These are phyloP conservation scores for Seira ritae DNA, from an alignment of 2,888 invertebrate genomes.

Conservation along the genomic window DNA sequence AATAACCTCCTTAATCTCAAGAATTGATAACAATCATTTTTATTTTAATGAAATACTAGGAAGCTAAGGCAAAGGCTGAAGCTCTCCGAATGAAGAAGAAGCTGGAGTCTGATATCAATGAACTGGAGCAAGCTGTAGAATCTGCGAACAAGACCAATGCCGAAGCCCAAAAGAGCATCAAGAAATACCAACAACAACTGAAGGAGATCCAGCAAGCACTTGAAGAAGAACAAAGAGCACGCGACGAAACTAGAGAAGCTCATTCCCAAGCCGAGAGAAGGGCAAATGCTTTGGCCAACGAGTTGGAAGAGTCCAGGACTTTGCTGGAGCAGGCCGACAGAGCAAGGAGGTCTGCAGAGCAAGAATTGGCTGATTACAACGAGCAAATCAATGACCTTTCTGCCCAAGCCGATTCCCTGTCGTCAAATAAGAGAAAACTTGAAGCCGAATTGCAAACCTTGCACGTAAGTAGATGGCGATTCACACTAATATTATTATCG, in stretches of 20 bases:
- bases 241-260: conserved; percentile 94
- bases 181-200: conserved; percentile 83
- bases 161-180: conserved; percentile 79
- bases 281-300: conserved; percentile 97
- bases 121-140: conserved; percentile 98
- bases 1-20: too few species aligned
- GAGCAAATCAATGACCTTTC: conserved; percentile 96
- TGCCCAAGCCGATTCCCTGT: conserved; percentile 64
- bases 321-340: conserved; percentile 99
- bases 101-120: conserved; percentile 99
- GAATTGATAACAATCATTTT: too few species aligned
- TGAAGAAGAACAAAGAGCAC: conserved; percentile 98
- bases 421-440: conserved; percentile 89
- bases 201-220: conserved; percentile 97
- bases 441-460: conserved; percentile 88
- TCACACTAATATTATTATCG: too few species aligned
- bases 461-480: too few species aligned
- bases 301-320: conserved; percentile 98
- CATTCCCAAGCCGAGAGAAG: conserved; percentile 96
- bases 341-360: conserved; percentile 97
- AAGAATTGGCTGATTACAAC: conserved; percentile 97
- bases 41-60: too few species aligned
- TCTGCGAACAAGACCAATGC: conserved; percentile 89
- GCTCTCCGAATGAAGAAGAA: conserved; percentile 99
- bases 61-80: conserved; percentile 99